phyloP scores from a whole-genome alignment of 2,113 vertebrate genomes.

The Macquaria ambigua region DNA sequence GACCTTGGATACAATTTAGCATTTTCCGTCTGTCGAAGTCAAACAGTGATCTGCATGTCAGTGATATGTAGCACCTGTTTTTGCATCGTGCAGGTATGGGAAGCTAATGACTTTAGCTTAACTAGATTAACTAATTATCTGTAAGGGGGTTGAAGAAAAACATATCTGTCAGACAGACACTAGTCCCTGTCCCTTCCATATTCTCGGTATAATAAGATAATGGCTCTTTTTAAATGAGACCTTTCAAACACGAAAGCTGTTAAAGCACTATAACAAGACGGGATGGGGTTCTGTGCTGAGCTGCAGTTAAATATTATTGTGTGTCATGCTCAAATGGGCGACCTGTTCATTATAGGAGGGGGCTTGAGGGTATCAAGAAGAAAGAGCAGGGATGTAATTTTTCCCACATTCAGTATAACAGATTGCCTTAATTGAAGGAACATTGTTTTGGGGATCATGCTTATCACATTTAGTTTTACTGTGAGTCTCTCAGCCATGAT shows the following conservation, averaged over 20 bases:
- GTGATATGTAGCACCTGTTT: background rate
- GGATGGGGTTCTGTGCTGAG: background rate
- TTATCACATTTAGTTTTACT: conserved; percentile 11
- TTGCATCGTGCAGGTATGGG: background rate
- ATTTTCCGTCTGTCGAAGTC: background rate
- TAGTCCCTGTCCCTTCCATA: background rate
- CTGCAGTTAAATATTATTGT: background rate
- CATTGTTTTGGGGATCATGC: conserved; percentile 14
- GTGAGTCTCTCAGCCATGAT: conserved; percentile 1
- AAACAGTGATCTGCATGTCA: background rate
- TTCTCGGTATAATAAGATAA: background rate
- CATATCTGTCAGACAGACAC: background rate
- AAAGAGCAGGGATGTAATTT: background rate
- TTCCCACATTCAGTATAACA: conserved; percentile 4
- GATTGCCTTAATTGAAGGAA: background rate
- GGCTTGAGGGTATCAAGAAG: background rate
- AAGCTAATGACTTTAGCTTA: background rate
- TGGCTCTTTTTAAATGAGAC: background rate
- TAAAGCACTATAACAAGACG: background rate
- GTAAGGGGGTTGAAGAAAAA: background rate
- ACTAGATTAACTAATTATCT: no score
- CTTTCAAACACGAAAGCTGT: background rate
- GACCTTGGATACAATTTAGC: background rate
- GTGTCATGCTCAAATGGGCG: background rate
- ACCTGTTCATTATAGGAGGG: background rate